Percentiles rank a stretch among this genome's conserved stretches.
phyloP scores from a whole-genome alignment of 2,888 invertebrate species.

The Trachelus tabidus region DNA sequence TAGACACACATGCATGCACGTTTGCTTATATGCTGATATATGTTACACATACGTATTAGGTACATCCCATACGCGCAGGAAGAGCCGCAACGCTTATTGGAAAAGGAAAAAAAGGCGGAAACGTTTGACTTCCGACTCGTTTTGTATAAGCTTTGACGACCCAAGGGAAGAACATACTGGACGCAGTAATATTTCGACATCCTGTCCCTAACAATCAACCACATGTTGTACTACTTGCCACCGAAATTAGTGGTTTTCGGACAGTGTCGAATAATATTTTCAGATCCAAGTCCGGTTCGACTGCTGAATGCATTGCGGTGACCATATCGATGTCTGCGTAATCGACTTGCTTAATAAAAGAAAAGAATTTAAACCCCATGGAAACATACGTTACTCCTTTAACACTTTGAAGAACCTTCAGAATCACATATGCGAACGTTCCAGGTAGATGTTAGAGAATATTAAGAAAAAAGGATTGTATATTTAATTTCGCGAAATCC shows the following conservation, averaged over 20 bases:
- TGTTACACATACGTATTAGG: not conserved
- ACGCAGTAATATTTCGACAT: slow-evolving; percentile 33
- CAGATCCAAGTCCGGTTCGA: not conserved
- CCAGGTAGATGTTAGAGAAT: not conserved
- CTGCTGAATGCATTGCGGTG: not conserved
- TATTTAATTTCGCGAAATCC: not conserved
- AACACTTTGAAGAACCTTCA: not conserved
- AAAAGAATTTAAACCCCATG: not conserved
- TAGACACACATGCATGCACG: not conserved
- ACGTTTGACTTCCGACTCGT: slow-evolving; percentile 2
- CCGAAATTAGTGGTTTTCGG: slow-evolving; percentile 46
- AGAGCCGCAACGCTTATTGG: slow-evolving; percentile 1
- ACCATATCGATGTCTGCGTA: not conserved
- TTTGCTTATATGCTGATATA: not conserved
- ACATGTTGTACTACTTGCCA: slow-evolving; percentile 38
- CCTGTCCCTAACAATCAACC: slow-evolving; percentile 46
- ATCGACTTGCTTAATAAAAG: not conserved
- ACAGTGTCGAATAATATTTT: slow-evolving; percentile 29
- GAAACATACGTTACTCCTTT: not conserved
- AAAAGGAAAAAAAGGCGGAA: not conserved
- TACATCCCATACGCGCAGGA: not conserved
- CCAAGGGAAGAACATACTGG: not conserved
- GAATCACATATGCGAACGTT: not conserved
- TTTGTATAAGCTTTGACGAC: not conserved
- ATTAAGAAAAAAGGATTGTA: not conserved